Base-by-base conservation (phyloP, 37 sponge, comb jelly and placozoan genomes). In the Hexactinellida sp. region DNA sequence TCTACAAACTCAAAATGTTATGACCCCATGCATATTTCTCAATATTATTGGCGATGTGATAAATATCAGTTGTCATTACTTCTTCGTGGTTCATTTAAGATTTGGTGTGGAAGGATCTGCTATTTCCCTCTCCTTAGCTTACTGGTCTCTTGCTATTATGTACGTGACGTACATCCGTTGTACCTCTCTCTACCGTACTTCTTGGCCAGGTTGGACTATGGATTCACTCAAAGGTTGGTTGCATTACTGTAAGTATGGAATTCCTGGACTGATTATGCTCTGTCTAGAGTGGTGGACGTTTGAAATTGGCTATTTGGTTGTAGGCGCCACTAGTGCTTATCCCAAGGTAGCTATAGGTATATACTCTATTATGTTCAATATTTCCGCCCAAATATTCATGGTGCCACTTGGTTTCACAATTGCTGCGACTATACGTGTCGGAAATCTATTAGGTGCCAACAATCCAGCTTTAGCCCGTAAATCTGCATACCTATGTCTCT, bases 251-350 rank as follows among this genome's bases (percentile, higher is more conserved):
- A 1, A 39, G 24, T 82, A 82, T 37, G 87, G 87, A 16, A 0
- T 87, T 39, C 87, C 87, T 87, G 83, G 87, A 0, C 34, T 82
- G 82, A 41, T 82, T 9, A 87, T 87, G 87, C 24, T 87, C 9
- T 38, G 82, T 39, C 39, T 87, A 24, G 87, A 87, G n/a, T 38
- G 51, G 83, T 87, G 87, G 87, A 87, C 83, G 36, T 87, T 83
- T 37, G 87, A 87, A 37, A 87, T 87, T 82, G 87, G 87, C 0
- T 41, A 28, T 38, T 5, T 87, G 36, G 36, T 87, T 0, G 32
- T 82, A 0, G 87, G 87, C 25, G 76, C 32, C 7, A 38, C 35
- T 38, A n/a, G 39, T 0, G 39, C 28, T 36, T 35, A 87, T 82
- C 83, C 83, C 1, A 37, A 71, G 35, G 21, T 87, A 9, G 83